Evolutionary conservation across 2,797 vertebrate genomes (phyloP), one percentile per base, ranked within the genome.

Genomic region (Sebastes steindachneri): DNA sequence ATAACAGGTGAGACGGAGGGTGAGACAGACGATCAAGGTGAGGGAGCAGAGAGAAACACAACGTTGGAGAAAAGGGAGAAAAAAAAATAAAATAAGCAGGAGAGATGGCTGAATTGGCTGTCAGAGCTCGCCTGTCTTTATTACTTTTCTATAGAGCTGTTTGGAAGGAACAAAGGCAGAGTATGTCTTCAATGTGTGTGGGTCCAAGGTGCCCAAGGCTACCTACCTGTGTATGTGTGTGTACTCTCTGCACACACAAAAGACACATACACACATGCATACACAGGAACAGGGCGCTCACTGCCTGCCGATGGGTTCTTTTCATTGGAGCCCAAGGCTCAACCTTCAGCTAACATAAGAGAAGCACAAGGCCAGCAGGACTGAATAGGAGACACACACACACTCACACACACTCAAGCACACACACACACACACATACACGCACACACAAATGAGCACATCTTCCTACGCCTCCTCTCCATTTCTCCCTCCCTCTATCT

Each of bases 301-400:
- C 71, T 92, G 89, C 92, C 92, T 90, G 88, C 90, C 75, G 45
- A 91, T 86, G 80, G 75, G 86, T 79, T 93, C 93, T 94, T 94
- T 95, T 95, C 93, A 95, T 73, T 70, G 75, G 70, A 88, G 88
- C 91, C 85, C 86, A 90, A 94, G 90, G 91, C 83, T 91, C 93
- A 95, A 92, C 94, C 92, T 95, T 95, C 93, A 90, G 88, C 89
- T 71, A 93, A 93, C 90, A 92, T 80, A 92, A 94, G 92, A 95
- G 92, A 93, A 92, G 86, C 87, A 91, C 94, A 92, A 95, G 94
- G 95, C 94, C 92, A 92, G 68, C 51, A 58, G 35, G 31, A 60
- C 72, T 91, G 74, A 91, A 21, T 86, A 93, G 84, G 70, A 86
- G 21, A 64, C 72, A 77, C 75, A 62, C 80, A 86, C 78, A 63